Evolutionary conservation across 92 coral and sea anemone species (phyloP).

Genomic region (Ricordea florida): DNA sequence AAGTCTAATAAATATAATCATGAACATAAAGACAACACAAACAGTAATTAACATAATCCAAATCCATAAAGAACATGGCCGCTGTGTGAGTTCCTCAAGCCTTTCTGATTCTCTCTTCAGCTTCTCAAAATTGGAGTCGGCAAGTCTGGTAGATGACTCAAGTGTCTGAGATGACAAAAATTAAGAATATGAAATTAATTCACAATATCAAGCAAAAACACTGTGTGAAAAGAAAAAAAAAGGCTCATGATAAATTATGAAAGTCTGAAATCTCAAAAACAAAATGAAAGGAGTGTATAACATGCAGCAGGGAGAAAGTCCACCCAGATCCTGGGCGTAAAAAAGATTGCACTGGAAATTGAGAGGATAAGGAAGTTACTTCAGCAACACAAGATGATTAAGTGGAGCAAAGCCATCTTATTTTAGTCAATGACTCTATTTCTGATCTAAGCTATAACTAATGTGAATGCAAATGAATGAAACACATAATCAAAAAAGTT

Average conservation of each 20-base stretch:
- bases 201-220: background rate
- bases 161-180: slow-evolving; percentile 53
- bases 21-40: slow-evolving; percentile 83
- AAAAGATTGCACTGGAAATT: too few relatives aligned
- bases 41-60: slow-evolving; percentile 87
- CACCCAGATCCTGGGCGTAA: too few relatives aligned
- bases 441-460: too few relatives aligned
- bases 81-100: slow-evolving; percentile 79
- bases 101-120: slow-evolving; percentile 90
- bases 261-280: too few relatives aligned
- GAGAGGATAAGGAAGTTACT: too few relatives aligned
- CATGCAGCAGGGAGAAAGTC: background rate
- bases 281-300: background rate
- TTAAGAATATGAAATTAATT: background rate
- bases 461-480: too few relatives aligned
- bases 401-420: too few relatives aligned
- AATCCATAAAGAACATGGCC: slow-evolving; percentile 89
- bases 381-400: too few relatives aligned
- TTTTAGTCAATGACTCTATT: too few relatives aligned
- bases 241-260: too few relatives aligned
- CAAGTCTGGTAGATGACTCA: slow-evolving; percentile 80
- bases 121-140: slow-evolving; percentile 87
- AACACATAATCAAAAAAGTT: too few relatives aligned
- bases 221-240: background rate
- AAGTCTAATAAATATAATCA: slow-evolving; percentile 86